Conservation (phyloP, 2,113 vertebrate genomes). For the Carollia perspicillata region DNA sequence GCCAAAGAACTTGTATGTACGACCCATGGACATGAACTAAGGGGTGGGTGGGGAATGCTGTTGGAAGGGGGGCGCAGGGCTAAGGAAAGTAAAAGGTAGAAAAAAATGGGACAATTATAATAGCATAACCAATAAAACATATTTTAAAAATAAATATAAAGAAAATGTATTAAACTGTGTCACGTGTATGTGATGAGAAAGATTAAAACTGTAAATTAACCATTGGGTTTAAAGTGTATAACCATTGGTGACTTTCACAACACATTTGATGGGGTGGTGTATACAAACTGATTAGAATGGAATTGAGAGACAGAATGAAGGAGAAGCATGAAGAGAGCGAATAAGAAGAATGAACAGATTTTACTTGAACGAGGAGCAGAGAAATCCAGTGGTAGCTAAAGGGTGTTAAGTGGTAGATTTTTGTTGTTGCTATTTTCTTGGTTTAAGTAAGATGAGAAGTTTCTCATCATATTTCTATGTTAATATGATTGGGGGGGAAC, state of each 20-base stretch:
- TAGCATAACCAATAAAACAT: too few species aligned
- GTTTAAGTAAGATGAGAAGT: neutral
- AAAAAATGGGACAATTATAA: too few species aligned
- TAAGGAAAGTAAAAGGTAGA: too few species aligned
- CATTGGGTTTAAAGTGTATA: neutral
- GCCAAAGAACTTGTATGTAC: too few species aligned
- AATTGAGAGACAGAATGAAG: neutral
- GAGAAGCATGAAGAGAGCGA: neutral
- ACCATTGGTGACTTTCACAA: neutral
- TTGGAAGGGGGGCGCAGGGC: too few species aligned
- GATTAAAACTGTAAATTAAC: neutral
- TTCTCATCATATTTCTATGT: neutral
- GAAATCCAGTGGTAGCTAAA: neutral
- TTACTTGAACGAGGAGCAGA: neutral
- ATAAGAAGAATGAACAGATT: neutral
- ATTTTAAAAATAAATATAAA: too few species aligned
- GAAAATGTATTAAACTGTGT: neutral
- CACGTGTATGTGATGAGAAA: neutral
- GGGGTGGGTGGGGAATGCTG: too few species aligned
- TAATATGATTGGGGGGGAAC: neutral
- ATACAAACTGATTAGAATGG: neutral
- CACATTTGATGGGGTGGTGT: neutral
- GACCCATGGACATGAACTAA: too few species aligned
- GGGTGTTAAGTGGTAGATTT: neutral
- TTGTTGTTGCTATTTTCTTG: neutral